These are phyloP conservation scores for Corythornis madagascariensis DNA, from an alignment of 2,113 vertebrate genomes.

Conservation along the genomic window DNA sequence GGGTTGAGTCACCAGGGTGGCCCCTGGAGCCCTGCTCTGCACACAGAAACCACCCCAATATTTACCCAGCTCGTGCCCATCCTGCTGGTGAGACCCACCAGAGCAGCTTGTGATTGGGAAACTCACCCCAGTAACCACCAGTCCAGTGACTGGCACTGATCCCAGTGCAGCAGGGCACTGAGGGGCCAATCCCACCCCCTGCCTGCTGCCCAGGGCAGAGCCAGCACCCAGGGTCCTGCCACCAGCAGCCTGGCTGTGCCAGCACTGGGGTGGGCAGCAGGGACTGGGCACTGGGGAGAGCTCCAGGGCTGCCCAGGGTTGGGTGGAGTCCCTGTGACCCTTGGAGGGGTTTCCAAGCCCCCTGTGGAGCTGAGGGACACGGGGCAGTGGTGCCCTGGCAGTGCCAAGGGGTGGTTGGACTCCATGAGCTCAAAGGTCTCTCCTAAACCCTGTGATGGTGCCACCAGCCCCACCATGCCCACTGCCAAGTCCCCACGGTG, in stretches of 20 bases:
- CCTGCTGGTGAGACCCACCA: neutral
- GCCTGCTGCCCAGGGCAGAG: too few relatives aligned
- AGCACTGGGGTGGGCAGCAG: neutral
- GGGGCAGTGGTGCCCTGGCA: neutral
- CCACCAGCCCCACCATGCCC: neutral
- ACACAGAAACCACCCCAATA: neutral
- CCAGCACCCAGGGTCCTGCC: too few relatives aligned
- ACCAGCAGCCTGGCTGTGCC: neutral
- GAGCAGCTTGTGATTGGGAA: neutral
- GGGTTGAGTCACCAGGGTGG: too few relatives aligned
- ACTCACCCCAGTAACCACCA: neutral
- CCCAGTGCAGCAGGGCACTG: neutral
- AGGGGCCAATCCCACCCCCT: neutral
- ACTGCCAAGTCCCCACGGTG: fast-evolving
- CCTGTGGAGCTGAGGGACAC: neutral
- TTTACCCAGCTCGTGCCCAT: neutral
- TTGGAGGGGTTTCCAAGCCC: neutral
- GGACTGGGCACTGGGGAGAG: neutral
- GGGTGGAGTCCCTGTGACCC: neutral
- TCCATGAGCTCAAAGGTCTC: neutral
- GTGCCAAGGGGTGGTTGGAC: neutral
- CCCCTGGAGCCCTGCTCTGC: too few relatives aligned
- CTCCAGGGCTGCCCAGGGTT: neutral
- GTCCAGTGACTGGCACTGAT: fast-evolving
- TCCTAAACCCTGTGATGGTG: neutral